Conservation (phyloP, 2,888 invertebrate genomes). For the Germaria angustata region DNA sequence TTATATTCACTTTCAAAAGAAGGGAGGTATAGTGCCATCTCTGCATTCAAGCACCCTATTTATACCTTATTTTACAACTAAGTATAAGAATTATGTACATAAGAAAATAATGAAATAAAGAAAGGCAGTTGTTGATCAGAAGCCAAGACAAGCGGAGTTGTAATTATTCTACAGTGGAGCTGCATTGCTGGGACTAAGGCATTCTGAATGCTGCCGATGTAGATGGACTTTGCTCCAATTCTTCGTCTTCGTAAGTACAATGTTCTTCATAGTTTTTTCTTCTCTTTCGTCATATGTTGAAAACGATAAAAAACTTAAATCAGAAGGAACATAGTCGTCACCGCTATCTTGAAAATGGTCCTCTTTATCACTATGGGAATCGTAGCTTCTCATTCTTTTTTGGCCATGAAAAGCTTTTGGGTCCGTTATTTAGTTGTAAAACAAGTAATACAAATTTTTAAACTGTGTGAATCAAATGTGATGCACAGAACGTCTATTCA, state of each 20-base stretch:
- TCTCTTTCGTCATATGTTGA: neutral
- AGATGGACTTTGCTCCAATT: neutral
- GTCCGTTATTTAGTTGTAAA: neutral
- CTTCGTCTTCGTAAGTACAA: neutral
- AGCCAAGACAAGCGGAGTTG: no score
- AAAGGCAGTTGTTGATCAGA: no score
- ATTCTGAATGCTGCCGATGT: neutral
- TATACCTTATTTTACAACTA: no score
- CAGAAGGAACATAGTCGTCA: neutral
- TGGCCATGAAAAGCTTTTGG: neutral
- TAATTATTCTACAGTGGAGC: no score
- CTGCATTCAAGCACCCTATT: no score
- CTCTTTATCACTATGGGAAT: neutral
- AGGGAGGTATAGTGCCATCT: no score
- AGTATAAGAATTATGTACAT: no score
- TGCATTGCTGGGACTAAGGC: neutral
- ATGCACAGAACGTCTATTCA: slow-evolving; percentile 1
- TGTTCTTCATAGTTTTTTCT: neutral
- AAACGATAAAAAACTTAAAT: slow-evolving; percentile 7
- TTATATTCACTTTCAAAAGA: no score
- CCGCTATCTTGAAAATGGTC: neutral
- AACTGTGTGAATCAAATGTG: neutral
- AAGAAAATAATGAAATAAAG: no score
- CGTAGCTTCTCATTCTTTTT: neutral
- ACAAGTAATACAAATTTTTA: neutral